phyloP scores from a whole-genome alignment of 92 coral and sea anemone genomes.

The Parazoanthus swiftii region DNA sequence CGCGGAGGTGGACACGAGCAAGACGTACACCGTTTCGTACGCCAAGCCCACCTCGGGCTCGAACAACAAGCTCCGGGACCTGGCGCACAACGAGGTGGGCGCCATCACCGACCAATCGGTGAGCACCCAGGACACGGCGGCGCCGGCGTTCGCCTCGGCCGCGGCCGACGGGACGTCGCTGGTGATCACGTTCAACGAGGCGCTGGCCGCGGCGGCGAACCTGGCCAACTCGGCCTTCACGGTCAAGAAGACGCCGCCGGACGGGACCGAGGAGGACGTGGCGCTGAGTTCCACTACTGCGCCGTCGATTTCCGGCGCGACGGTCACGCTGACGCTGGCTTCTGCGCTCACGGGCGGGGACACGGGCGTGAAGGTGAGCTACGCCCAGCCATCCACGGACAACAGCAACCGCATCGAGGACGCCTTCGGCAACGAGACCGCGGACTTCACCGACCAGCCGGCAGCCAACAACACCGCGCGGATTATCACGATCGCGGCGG shows the following conservation, averaged over 20 bases:
- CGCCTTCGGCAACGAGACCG: background rate
- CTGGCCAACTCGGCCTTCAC: background rate
- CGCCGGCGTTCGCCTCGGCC: background rate
- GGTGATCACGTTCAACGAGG: slow-evolving; percentile 5
- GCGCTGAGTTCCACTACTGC: background rate
- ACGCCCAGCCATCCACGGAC: too few relatives aligned
- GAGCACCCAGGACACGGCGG: background rate
- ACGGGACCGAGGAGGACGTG: background rate
- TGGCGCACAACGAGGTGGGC: too few relatives aligned
- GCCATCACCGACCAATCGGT: background rate
- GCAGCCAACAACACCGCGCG: slow-evolving; percentile 3
- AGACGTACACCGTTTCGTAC: too few relatives aligned
- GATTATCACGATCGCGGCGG: slow-evolving; percentile 3
- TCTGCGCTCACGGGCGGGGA: too few relatives aligned
- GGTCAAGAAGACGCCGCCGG: background rate
- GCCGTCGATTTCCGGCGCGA: background rate
- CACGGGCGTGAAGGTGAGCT: too few relatives aligned
- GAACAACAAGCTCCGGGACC: too few relatives aligned
- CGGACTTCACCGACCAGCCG: background rate
- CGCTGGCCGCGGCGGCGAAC: background rate
- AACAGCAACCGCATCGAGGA: background rate
- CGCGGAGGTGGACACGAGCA: background rate
- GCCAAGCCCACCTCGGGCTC: too few relatives aligned
- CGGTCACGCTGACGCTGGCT: slow-evolving; percentile 2
- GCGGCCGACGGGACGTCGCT: slow-evolving; percentile 3